Percentiles rank a stretch among this genome's conserved stretches.
phyloP scores from a whole-genome alignment of 2,888 invertebrate genomes.

The Unio pictorum region DNA sequence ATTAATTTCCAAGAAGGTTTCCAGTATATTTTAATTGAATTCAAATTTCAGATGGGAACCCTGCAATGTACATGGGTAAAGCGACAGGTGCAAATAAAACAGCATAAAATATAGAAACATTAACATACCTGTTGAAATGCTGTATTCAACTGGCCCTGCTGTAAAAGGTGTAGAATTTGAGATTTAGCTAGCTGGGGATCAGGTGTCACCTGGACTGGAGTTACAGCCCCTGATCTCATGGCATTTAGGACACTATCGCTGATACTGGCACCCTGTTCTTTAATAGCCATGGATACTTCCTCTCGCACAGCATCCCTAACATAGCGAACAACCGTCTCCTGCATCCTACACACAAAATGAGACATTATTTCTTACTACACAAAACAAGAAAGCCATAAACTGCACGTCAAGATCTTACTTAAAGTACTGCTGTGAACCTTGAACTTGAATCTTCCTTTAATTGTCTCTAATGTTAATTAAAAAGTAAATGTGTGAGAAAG shows the following conservation, averaged over 20 bases:
- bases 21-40: too few relatives aligned
- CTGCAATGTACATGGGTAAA: too few relatives aligned
- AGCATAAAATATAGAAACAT: not conserved
- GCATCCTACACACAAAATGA: slow-evolving; percentile 45
- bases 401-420: too few relatives aligned
- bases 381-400: too few relatives aligned
- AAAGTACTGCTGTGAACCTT: too few relatives aligned
- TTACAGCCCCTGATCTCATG: slow-evolving; percentile 81
- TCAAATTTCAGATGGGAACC: too few relatives aligned
- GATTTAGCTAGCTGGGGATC: slow-evolving; percentile 70
- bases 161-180: slow-evolving; percentile 80
- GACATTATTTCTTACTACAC: too few relatives aligned
- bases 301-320: slow-evolving; percentile 63
- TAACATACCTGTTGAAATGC: slow-evolving; percentile 82
- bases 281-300: slow-evolving; percentile 67
- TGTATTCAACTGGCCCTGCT: slow-evolving; percentile 84
- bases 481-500: too few relatives aligned
- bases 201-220: slow-evolving; percentile 78
- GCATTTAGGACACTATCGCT: slow-evolving; percentile 77
- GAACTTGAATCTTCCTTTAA: too few relatives aligned
- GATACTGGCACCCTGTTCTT: slow-evolving; percentile 77
- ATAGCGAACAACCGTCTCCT: slow-evolving; percentile 65
- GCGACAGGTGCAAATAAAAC: too few relatives aligned
- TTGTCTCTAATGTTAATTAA: too few relatives aligned
- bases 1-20: too few relatives aligned